These are phyloP conservation scores for Dasyprocta punctata DNA, from an alignment of 2,113 vertebrate genomes.

Conservation along the genomic window DNA sequence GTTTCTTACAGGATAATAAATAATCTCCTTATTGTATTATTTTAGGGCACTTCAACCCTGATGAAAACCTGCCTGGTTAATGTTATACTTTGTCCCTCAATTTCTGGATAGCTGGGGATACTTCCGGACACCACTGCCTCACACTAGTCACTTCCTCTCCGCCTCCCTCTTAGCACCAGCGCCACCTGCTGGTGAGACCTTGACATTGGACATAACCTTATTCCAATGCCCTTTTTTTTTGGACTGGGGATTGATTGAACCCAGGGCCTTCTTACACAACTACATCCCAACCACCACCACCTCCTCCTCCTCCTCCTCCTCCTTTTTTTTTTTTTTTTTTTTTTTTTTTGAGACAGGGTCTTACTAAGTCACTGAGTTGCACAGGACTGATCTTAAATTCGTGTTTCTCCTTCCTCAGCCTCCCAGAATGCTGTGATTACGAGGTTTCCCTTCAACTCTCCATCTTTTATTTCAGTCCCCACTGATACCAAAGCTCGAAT, in stretches of 20 bases:
- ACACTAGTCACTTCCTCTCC: neutral
- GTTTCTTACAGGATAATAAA: neutral
- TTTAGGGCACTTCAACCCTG: neutral
- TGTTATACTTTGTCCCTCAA: neutral
- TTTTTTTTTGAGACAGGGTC: neutral
- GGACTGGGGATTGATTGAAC: neutral
- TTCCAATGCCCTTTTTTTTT: neutral
- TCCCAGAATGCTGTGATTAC: neutral
- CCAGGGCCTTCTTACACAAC: neutral
- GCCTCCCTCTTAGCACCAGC: fast-evolving
- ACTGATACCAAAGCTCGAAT: fast-evolving
- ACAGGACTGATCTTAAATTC: neutral
- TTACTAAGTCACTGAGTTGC: neutral
- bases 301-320: too few relatives aligned
- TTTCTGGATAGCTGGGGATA: neutral
- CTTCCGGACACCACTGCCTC: neutral
- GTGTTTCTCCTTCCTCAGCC: neutral
- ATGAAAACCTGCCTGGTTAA: neutral
- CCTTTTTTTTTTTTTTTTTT: too few relatives aligned
- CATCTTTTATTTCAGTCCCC: neutral
- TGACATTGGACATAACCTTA: too few relatives aligned
- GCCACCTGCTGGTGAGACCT: neutral
- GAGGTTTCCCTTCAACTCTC: neutral
- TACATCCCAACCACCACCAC: neutral
- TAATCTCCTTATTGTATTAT: neutral